These are phyloP conservation scores for Trogon melanurus DNA, from an alignment of 2,113 vertebrate genomes.

Conservation along the genomic window DNA sequence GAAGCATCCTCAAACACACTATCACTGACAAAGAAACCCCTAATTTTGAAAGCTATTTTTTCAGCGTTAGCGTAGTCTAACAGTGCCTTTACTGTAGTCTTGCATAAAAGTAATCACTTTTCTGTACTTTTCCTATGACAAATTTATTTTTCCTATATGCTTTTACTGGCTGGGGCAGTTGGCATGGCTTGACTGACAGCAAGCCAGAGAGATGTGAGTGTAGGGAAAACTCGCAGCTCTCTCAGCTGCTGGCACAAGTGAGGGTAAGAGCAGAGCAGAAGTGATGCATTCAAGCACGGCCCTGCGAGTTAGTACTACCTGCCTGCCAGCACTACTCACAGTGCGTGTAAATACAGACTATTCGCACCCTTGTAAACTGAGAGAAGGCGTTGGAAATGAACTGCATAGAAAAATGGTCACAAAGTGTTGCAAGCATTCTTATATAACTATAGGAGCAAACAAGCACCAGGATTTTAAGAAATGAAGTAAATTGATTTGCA, in stretches of 20 bases:
- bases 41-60: constrained; percentile 62
- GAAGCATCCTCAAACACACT: constrained; percentile 9
- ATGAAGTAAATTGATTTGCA: background rate
- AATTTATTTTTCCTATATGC: constrained; percentile 84
- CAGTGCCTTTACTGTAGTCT: constrained; percentile 76
- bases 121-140: constrained; percentile 80
- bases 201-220: constrained; percentile 77
- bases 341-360: constrained; percentile 5
- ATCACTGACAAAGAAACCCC: constrained; percentile 21
- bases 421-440: background rate
- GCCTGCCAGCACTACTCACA: constrained; percentile 36
- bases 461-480: background rate
- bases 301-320: constrained; percentile 21
- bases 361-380: constrained; percentile 16
- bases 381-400: background rate
- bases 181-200: constrained; percentile 75
- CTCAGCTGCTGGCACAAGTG: constrained; percentile 58
- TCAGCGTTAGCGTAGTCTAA: constrained; percentile 59
- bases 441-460: background rate
- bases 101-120: constrained; percentile 73
- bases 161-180: constrained; percentile 78
- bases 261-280: constrained; percentile 60
- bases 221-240: constrained; percentile 65
- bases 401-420: background rate
- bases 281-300: constrained; percentile 50